These are phyloP conservation scores for Mionectes macconnelli DNA, from an alignment of 2,113 vertebrate species.

Conservation along the genomic window DNA sequence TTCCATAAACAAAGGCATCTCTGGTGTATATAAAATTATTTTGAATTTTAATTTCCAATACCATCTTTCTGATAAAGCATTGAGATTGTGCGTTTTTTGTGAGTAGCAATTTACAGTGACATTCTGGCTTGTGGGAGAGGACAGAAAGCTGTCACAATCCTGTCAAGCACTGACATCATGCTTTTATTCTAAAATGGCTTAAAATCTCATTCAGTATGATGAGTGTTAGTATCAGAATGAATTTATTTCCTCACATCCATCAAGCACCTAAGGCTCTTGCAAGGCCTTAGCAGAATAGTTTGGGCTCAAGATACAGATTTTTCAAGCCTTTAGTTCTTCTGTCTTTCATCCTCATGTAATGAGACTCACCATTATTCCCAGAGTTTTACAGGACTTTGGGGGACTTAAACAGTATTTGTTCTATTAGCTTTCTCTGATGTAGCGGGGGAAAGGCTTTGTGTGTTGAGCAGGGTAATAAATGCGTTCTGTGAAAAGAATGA, in stretches of 20 bases:
- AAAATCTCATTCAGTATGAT: neutral
- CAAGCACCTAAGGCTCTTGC: neutral
- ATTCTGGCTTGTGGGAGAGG: neutral
- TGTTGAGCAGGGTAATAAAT: conserved; percentile 3
- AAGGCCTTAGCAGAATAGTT: neutral
- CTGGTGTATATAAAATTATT: neutral
- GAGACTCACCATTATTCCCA: neutral
- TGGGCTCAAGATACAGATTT: neutral
- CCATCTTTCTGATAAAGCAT: neutral
- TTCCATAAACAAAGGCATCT: neutral
- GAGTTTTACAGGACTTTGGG: neutral
- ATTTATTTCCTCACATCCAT: neutral
- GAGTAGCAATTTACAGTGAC: neutral
- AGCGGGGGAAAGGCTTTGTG: neutral
- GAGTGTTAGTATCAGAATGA: neutral
- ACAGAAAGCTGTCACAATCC: neutral
- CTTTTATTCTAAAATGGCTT: neutral
- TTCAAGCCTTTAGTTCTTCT: neutral
- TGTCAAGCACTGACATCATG: fast-evolving
- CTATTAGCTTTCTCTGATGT: neutral
- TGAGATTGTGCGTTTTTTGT: neutral
- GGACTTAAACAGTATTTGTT: neutral
- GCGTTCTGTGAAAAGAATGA: neutral
- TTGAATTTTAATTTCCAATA: neutral
- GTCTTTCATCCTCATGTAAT: neutral